Conservation (phyloP, 2,888 invertebrate species). For the Dicyrtoma fusca region DNA sequence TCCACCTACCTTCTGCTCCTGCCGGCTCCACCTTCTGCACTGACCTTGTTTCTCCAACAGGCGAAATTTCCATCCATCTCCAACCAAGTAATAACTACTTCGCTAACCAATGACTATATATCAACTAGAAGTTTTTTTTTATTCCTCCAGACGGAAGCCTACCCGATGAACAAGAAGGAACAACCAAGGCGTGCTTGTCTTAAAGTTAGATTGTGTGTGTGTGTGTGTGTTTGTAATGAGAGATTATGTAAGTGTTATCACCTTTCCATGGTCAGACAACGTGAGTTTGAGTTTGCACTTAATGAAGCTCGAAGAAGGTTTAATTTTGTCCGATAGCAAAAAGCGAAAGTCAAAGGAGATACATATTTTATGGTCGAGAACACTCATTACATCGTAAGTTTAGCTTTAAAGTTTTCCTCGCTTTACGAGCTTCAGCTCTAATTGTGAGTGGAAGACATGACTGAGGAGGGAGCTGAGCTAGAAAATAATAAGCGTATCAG, state of each 20-base stretch:
- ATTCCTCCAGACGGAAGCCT: neutral
- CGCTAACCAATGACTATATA: conserved; percentile 1
- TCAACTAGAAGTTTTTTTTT: neutral
- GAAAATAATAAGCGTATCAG: neutral
- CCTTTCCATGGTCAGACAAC: conserved; percentile 11
- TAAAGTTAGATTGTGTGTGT: no score
- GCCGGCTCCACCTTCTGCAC: conserved; percentile 25
- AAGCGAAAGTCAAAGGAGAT: no score
- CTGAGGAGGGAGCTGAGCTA: neutral
- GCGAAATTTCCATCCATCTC: conserved; percentile 17
- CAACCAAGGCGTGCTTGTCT: no score
- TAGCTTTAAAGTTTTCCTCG: neutral
- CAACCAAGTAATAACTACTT: neutral
- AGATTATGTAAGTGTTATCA: conserved; percentile 21
- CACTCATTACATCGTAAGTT: no score
- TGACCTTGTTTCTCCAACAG: conserved; percentile 22
- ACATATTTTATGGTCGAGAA: no score
- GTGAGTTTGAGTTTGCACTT: neutral
- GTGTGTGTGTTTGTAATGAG: neutral
- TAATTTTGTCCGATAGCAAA: no score
- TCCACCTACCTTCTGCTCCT: conserved; percentile 3
- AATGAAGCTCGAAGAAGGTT: neutral
- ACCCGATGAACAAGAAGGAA: no score
- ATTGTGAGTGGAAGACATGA: no score
- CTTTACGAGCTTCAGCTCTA: no score